Evolutionary conservation across 1,140 invertebrate genomes (phyloP).

Genomic region (Meloidogyne floridensis): DNA sequence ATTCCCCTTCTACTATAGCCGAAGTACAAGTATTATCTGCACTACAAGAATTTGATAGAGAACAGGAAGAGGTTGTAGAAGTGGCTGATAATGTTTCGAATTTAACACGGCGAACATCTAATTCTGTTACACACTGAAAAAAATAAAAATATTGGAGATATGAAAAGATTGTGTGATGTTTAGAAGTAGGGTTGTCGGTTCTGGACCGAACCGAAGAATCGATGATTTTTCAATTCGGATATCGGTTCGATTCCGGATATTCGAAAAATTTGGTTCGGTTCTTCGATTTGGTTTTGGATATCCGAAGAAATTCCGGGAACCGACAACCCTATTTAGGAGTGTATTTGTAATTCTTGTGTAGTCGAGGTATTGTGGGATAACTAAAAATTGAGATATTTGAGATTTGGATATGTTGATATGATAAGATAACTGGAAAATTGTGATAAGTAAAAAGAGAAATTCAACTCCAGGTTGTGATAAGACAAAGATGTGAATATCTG

Average conservation of each 20-base stretch:
- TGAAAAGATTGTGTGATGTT: too few species aligned
- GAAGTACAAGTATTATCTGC: neutral
- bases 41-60: neutral
- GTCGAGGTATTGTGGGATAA: neutral
- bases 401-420: neutral
- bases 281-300: too few species aligned
- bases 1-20: conserved; percentile 12
- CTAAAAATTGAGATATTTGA: neutral
- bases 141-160: too few species aligned
- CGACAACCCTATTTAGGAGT: too few species aligned
- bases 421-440: neutral
- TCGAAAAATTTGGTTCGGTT: too few species aligned
- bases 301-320: too few species aligned
- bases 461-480: neutral
- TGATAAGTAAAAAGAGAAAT: neutral
- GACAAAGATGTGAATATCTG: neutral
- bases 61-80: neutral
- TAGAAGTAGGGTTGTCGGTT: too few species aligned
- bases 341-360: too few species aligned
- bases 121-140: conserved; percentile 26
- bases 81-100: conserved; percentile 25
- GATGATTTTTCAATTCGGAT: too few species aligned
- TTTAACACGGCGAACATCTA: conserved; percentile 43
- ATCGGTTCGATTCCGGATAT: too few species aligned
- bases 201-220: too few species aligned